These are phyloP conservation scores for Sardinella longiceps DNA, from an alignment of 2,797 vertebrate species.

Conservation along the genomic window DNA sequence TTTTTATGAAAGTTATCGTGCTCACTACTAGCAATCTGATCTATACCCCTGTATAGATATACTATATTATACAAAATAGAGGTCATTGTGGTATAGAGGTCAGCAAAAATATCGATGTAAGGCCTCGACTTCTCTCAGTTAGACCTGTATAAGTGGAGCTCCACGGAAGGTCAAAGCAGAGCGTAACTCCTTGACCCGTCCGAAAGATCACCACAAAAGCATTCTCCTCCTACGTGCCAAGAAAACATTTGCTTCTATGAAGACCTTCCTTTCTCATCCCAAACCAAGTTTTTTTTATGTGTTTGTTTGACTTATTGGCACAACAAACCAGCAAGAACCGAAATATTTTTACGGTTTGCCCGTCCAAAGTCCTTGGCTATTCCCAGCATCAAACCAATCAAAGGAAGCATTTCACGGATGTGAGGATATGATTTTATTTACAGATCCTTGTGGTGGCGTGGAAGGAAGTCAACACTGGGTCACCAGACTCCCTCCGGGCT, in stretches of 20 bases:
- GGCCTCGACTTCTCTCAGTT: not conserved
- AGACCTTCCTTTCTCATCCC: not conserved
- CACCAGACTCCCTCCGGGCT: not conserved
- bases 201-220: not conserved
- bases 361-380: not conserved
- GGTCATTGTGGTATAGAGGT: not conserved
- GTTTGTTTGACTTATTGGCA: not conserved
- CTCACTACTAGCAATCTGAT: not conserved
- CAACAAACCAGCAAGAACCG: not conserved
- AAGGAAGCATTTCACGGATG: not conserved
- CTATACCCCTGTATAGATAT: too few species aligned
- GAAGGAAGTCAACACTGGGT: not conserved
- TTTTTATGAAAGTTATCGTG: not conserved
- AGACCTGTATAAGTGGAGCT: not conserved
- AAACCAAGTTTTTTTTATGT: not conserved
- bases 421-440: not conserved
- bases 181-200: not conserved
- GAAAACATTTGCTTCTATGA: not conserved
- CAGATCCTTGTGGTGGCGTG: not conserved
- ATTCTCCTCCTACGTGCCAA: not conserved
- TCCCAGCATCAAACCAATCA: not conserved
- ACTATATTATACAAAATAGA: not conserved
- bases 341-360: not conserved
- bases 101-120: not conserved
- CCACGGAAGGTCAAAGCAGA: not conserved